Evolutionary conservation across 2,797 vertebrate genomes (phyloP).

Genomic region (Coracias cyanogaster): DNA sequence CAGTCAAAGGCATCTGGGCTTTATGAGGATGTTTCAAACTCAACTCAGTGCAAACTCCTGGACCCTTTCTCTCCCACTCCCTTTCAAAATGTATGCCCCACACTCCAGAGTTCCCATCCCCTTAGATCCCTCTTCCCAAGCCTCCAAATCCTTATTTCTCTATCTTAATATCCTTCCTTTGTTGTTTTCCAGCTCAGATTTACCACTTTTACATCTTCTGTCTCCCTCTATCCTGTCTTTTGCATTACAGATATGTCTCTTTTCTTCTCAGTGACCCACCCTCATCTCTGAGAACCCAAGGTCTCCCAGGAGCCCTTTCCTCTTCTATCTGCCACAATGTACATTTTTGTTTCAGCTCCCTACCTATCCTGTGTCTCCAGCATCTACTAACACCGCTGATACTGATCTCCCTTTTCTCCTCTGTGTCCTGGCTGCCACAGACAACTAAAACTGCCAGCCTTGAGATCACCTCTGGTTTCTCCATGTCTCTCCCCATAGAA

Average conservation of each 20-base stretch:
- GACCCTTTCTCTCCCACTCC: no score
- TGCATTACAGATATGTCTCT: neutral
- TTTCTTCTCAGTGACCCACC: neutral
- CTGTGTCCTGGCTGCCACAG: neutral
- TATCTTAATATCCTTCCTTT: no score
- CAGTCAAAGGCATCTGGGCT: no score
- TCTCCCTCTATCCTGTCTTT: neutral
- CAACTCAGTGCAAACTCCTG: no score
- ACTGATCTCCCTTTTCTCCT: neutral
- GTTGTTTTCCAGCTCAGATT: no score
- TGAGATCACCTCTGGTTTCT: neutral
- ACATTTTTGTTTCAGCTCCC: neutral
- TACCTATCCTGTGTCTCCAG: neutral
- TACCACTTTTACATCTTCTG: no score
- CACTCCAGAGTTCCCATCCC: no score
- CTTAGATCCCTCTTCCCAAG: no score
- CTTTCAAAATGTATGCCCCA: no score
- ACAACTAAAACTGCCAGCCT: neutral
- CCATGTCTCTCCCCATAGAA: rapidly evolving
- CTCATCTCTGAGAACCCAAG: neutral
- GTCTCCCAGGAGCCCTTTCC: neutral
- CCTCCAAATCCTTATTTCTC: no score
- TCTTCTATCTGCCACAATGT: neutral
- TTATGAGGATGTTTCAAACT: no score
- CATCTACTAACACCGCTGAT: rapidly evolving